Evolutionary conservation across 2,888 invertebrate species (phyloP).

Genomic region (Melanchra persicariae): DNA sequence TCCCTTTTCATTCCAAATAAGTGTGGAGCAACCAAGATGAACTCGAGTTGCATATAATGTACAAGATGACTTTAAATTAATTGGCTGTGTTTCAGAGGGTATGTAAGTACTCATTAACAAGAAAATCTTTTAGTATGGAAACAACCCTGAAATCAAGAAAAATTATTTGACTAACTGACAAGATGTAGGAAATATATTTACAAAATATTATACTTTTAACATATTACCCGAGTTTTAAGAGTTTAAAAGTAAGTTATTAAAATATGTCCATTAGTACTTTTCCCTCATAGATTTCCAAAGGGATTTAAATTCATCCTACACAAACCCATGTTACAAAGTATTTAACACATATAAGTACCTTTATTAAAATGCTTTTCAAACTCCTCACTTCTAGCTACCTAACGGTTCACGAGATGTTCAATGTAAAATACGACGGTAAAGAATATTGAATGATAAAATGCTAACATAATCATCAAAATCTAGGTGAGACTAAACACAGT

Average conservation of each 20-base stretch:
- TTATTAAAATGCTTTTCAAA: not conserved
- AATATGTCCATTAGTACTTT: no score
- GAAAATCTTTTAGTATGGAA: no score
- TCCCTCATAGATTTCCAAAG: not conserved
- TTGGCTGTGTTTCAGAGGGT: not conserved
- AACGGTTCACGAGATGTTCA: not conserved
- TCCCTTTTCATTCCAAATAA: constrained; percentile 7
- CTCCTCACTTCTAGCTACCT: not conserved
- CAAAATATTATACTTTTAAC: no score
- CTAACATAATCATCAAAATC: not conserved
- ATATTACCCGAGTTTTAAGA: no score
- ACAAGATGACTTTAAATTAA: no score
- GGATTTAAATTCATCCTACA: not conserved
- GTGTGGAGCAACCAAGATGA: not conserved
- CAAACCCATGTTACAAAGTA: not conserved
- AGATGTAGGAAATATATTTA: no score
- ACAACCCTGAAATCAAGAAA: no score
- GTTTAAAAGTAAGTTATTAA: no score
- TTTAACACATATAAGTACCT: not conserved
- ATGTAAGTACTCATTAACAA: not conserved
- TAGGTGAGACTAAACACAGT: not conserved
- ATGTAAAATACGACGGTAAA: not conserved
- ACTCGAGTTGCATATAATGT: not conserved
- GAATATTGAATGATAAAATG: not conserved
- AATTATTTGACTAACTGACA: not conserved